Evolutionary conservation across 1,140 invertebrate species (phyloP).

Genomic region (Melitaea cinxia): DNA sequence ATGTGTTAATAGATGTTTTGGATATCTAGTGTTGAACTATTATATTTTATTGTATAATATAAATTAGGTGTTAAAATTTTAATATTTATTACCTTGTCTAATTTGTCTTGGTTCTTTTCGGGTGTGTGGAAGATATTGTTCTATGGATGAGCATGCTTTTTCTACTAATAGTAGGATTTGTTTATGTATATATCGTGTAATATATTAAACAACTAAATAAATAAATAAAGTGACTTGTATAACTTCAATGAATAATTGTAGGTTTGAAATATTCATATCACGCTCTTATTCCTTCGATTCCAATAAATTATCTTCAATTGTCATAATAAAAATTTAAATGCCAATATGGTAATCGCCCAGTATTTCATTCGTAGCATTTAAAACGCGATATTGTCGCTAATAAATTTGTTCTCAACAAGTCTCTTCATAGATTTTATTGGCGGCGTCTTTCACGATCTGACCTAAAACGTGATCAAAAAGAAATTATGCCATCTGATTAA

Average conservation of each 20-base stretch:
- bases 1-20: too few species aligned
- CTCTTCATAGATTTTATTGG: conserved; percentile 29
- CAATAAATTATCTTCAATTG: background rate
- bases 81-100: too few species aligned
- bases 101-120: too few species aligned
- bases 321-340: background rate
- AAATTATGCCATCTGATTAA: conserved; percentile 38
- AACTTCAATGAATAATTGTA: background rate
- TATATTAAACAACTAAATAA: too few species aligned
- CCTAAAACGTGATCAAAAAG: conserved; percentile 33
- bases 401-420: conserved; percentile 34
- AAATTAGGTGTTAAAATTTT: too few species aligned
- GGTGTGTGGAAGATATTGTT: too few species aligned
- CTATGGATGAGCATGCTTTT: too few species aligned
- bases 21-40: too few species aligned
- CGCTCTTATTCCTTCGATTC: background rate
- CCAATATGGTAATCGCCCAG: conserved; percentile 35
- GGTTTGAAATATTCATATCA: background rate
- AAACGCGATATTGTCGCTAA: conserved; percentile 42
- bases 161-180: too few species aligned
- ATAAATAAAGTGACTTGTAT: too few species aligned
- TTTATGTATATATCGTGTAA: too few species aligned
- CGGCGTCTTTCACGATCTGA: conserved; percentile 36
- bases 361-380: conserved; percentile 52
- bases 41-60: too few species aligned